phyloP scores from a whole-genome alignment of 2,113 vertebrate species.

The Mastomys natalensis region DNA sequence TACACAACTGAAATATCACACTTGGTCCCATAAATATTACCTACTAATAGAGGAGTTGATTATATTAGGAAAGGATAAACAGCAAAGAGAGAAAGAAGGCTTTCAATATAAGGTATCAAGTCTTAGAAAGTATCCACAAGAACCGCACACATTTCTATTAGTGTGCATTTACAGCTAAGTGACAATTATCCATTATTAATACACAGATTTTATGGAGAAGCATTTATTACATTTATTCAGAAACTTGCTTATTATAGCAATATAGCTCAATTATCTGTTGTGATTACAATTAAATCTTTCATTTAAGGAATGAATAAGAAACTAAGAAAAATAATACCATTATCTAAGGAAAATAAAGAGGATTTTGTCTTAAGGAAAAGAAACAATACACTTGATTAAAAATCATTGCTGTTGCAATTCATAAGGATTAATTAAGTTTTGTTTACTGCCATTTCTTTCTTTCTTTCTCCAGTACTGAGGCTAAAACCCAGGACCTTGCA shows the following conservation, averaged over 20 bases:
- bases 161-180: conserved; percentile 7
- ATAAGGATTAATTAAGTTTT: conserved; percentile 57
- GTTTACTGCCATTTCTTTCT: conserved; percentile 60
- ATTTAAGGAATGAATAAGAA: conserved; percentile 67
- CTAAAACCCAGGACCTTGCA: background rate
- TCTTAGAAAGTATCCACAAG: background rate
- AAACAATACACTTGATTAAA: conserved; percentile 73
- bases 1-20: background rate
- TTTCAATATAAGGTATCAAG: background rate
- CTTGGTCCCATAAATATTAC: background rate
- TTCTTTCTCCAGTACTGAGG: background rate
- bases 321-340: conserved; percentile 28
- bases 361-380: conserved; percentile 41
- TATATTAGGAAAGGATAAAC: conserved; percentile 21
- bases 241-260: conserved; percentile 57
- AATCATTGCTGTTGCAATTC: conserved; percentile 61
- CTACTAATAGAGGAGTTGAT: background rate
- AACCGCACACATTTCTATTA: background rate
- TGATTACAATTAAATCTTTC: conserved; percentile 66
- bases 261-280: conserved; percentile 55
- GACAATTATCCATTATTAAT: conserved; percentile 39
- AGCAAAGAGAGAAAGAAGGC: background rate
- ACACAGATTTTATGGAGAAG: conserved; percentile 48
- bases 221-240: conserved; percentile 54
- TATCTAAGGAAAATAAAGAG: conserved; percentile 57